phyloP scores from a whole-genome alignment of 2,888 invertebrate genomes.

The Busseola fusca region DNA sequence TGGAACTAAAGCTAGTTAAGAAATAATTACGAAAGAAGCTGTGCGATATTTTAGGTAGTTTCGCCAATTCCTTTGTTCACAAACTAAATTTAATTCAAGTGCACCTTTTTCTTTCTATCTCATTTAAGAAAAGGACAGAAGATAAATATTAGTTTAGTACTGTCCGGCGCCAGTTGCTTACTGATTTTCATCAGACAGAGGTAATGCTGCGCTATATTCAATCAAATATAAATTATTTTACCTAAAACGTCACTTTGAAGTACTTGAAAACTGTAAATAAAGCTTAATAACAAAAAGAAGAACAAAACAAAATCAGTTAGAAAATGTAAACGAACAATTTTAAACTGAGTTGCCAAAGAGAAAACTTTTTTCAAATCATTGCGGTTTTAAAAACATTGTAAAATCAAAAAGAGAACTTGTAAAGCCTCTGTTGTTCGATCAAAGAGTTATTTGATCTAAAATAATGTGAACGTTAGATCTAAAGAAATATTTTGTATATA shows the following conservation, averaged over 20 bases:
- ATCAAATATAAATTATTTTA: neutral
- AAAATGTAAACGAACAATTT: slow-evolving; percentile 29
- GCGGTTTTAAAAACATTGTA: slow-evolving; percentile 37
- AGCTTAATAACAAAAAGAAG: slow-evolving; percentile 29
- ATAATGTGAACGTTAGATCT: slow-evolving; percentile 55
- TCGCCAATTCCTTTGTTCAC: no score
- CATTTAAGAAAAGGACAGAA: no score
- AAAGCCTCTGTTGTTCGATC: slow-evolving; percentile 46
- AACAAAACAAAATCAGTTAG: slow-evolving; percentile 11
- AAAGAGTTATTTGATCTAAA: slow-evolving; percentile 47
- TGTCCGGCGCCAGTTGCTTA: neutral
- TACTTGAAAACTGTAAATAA: slow-evolving; percentile 39
- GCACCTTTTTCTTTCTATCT: no score
- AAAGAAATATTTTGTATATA: slow-evolving; percentile 64
- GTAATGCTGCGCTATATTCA: neutral
- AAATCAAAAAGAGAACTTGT: slow-evolving; percentile 31
- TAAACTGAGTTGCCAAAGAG: slow-evolving; percentile 41
- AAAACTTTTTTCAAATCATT: slow-evolving; percentile 32
- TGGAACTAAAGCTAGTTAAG: neutral
- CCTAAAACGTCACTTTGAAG: slow-evolving; percentile 10
- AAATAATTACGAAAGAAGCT: neutral
- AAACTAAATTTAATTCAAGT: no score
- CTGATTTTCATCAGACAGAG: neutral
- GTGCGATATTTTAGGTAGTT: no score
- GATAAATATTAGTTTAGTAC: no score